Evolutionary conservation across 2,113 vertebrate genomes (phyloP).

Genomic region (Sinocyclocheilus anshuiensis): DNA sequence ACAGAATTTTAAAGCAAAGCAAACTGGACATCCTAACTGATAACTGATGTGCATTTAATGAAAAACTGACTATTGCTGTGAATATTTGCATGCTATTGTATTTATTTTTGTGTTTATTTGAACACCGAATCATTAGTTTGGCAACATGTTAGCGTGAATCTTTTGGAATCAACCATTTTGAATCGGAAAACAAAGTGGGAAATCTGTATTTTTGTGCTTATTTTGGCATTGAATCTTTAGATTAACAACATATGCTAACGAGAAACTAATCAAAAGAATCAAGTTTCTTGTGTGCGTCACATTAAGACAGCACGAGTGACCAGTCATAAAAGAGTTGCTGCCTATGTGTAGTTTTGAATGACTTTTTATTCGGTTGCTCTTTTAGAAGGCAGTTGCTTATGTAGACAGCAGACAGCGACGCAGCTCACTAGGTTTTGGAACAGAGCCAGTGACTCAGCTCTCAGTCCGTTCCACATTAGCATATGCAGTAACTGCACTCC

Average conservation of each 20-base stretch:
- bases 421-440: constrained; percentile 9
- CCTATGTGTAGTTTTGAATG: not conserved
- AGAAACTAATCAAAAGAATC: not conserved
- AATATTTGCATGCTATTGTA: not conserved
- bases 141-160: too few relatives aligned
- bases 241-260: not conserved
- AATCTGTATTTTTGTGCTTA: not conserved
- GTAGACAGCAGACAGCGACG: not conserved
- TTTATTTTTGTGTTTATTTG: not conserved
- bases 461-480: constrained; percentile 13
- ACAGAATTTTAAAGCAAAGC: not conserved
- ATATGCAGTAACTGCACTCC: constrained; percentile 41
- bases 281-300: not conserved
- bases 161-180: too few relatives aligned
- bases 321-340: not conserved
- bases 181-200: too few relatives aligned
- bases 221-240: not conserved
- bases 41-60: not conserved
- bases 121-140: too few relatives aligned
- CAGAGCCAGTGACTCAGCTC: constrained; percentile 25
- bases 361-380: not conserved
- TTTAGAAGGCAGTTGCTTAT: not conserved
- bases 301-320: not conserved
- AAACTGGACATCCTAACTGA: not conserved
- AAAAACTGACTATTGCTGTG: not conserved